Evolutionary conservation across 1,140 invertebrate genomes (phyloP).

Genomic region (Gonatopus flavifemur): DNA sequence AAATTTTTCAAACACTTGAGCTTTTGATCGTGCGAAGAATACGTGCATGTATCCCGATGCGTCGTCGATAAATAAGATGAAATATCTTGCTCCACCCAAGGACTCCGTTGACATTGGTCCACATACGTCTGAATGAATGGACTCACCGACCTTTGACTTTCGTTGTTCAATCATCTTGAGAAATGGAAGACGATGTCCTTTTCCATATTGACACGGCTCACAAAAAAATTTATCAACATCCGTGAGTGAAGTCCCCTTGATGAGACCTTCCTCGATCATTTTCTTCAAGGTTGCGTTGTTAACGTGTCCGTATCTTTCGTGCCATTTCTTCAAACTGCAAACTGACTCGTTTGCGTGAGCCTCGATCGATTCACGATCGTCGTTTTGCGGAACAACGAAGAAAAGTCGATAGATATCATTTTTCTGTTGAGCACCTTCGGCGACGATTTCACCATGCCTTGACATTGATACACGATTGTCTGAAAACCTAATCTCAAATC

Average conservation of each 20-base stretch:
- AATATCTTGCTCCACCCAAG: neutral
- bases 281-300: neutral
- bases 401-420: too few relatives aligned
- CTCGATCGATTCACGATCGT: too few relatives aligned
- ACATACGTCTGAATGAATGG: slow-evolving; percentile 1
- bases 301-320: slow-evolving; percentile 2
- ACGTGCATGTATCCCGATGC: too few relatives aligned
- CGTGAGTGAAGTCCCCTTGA: neutral
- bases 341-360: neutral
- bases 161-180: neutral
- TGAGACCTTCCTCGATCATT: neutral
- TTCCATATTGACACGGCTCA: neutral
- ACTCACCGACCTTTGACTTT: neutral
- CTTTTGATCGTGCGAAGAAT: too few relatives aligned
- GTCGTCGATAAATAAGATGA: neutral
- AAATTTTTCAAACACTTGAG: neutral
- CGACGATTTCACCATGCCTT: neutral
- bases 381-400: too few relatives aligned
- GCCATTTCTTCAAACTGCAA: neutral
- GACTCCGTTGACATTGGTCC: neutral
- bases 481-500: neutral
- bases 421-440: neutral
- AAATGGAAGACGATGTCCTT: neutral
- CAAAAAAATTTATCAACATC: neutral
- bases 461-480: neutral